phyloP scores from a whole-genome alignment of 2,888 invertebrate genomes.

The Apoderus coryli region DNA sequence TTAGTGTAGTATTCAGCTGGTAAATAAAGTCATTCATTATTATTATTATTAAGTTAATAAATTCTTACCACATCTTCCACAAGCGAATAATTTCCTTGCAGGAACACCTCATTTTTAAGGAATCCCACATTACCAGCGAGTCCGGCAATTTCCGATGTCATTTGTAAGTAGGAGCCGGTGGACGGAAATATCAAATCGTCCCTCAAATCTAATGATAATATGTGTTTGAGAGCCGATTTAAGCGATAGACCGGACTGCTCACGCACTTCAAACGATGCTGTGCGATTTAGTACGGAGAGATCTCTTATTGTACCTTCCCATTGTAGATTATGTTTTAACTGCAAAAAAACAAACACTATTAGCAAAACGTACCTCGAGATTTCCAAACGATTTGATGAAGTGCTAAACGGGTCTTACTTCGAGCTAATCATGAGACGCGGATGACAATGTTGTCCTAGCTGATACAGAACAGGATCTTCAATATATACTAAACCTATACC shows the following conservation, averaged over 20 bases:
- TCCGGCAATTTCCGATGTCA: constrained; percentile 73
- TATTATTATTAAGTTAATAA: too few species aligned
- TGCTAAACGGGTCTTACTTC: too few species aligned
- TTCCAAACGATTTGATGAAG: too few species aligned
- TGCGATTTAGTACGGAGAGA: constrained; percentile 54
- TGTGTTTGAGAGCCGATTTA: constrained; percentile 76
- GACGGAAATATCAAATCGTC: constrained; percentile 72
- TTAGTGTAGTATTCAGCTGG: too few species aligned
- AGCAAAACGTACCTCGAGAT: too few species aligned
- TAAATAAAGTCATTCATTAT: too few species aligned
- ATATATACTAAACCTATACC: too few species aligned
- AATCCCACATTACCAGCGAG: constrained; percentile 88
- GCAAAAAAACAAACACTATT: constrained; percentile 9
- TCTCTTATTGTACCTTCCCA: constrained; percentile 82
- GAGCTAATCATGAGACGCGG: too few species aligned
- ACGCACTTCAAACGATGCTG: constrained; percentile 68
- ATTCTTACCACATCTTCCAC: constrained; percentile 35
- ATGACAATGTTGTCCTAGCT: too few species aligned
- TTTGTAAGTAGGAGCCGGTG: constrained; percentile 53
- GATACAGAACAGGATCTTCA: too few species aligned
- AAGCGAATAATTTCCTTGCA: constrained; percentile 44
- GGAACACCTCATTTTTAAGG: constrained; percentile 62
- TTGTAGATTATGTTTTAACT: constrained; percentile 71
- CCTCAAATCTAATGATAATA: constrained; percentile 61
- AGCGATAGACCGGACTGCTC: constrained; percentile 82